Conservation (phyloP, 2,888 invertebrate species). For the Melanophora roralis region DNA sequence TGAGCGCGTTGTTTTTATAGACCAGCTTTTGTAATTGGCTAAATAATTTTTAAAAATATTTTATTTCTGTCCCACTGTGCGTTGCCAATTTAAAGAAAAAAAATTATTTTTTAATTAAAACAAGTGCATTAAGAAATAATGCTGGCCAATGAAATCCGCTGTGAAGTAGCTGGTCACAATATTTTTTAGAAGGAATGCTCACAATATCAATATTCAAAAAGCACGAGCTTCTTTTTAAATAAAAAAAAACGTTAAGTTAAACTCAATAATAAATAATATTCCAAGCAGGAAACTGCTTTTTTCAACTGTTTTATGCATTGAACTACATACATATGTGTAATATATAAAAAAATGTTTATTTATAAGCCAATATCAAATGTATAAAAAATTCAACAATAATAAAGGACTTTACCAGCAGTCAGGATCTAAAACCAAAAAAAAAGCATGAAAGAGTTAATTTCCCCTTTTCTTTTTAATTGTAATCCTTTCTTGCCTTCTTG, state of each 20-base stretch:
- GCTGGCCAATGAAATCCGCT: too few species aligned
- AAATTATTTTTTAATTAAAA: too few species aligned
- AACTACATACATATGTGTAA: too few species aligned
- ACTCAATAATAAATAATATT: conserved; percentile 17
- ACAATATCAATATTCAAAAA: conserved; percentile 5
- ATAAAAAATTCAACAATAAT: not conserved
- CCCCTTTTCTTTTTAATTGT: conserved; percentile 17
- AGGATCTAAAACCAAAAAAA: conserved; percentile 36
- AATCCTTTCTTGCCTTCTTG: conserved; percentile 21
- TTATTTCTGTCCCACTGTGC: too few species aligned
- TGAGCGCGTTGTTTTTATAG: too few species aligned
- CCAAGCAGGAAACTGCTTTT: conserved; percentile 21
- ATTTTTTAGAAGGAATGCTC: not conserved
- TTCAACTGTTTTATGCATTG: not conserved
- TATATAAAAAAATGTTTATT: too few species aligned
- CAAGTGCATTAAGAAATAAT: too few species aligned
- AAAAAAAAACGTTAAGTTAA: conserved; percentile 14
- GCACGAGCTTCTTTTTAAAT: conserved; percentile 25
- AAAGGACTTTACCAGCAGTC: conserved; percentile 19
- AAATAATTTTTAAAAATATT: too few species aligned
- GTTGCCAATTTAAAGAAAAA: too few species aligned
- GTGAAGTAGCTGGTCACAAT: conserved; percentile 31
- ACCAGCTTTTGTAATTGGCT: too few species aligned
- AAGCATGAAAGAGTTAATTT: conserved; percentile 30
- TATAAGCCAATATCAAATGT: too few species aligned